Base-by-base conservation (phyloP, 2,113 vertebrate species). In the Cheilinus undulatus region DNA sequence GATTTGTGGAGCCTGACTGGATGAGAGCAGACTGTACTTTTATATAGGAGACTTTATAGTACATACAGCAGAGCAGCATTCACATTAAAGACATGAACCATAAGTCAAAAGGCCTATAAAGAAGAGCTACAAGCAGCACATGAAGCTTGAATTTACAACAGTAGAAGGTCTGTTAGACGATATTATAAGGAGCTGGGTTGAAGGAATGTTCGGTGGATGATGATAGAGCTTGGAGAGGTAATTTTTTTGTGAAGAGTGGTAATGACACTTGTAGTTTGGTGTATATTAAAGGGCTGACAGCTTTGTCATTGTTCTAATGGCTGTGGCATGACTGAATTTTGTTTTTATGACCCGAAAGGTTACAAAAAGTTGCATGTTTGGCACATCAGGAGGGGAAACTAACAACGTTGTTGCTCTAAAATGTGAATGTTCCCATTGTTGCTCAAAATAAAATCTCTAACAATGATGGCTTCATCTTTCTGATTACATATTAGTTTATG, bases 1-100 rank as follows among this genome's bases (percentile, higher is more conserved):
- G 83, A 88, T 80, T 88, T 83, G 73, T 81, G 12, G 66, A 46
- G 30, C 66, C 24, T 76, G 3, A 30, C 28, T 76, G 71, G 65
- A 71, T 3, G 43, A 49, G 20, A 3, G 19, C n/a, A 75, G 69
- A 51, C 64, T 40, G 7, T 19, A 42, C 40, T 17, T 42, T 42
- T 17, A 4, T 60, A 45, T 73, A 42, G 54, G 45, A 58, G 24
- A 28, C 42, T 56, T 15, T 17, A 42, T 42, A 17, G 40, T 42
- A 19, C 40, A 17, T 19, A 42, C 17, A 6, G 40, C 2, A 17
- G 40, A 42, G 40, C 40, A 53, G 43, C 45, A 76, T 83, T 79
- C 61, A 62, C 65, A 66, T 23, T 67, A 3, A 52, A 69, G 52
- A 63, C 72, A 64, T 74, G 46, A 28, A 60, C 32, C 10, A 52